Evolutionary conservation across 2,113 vertebrate genomes (phyloP), one percentile per base, ranked within the genome.

Genomic region (Psophia crepitans): DNA sequence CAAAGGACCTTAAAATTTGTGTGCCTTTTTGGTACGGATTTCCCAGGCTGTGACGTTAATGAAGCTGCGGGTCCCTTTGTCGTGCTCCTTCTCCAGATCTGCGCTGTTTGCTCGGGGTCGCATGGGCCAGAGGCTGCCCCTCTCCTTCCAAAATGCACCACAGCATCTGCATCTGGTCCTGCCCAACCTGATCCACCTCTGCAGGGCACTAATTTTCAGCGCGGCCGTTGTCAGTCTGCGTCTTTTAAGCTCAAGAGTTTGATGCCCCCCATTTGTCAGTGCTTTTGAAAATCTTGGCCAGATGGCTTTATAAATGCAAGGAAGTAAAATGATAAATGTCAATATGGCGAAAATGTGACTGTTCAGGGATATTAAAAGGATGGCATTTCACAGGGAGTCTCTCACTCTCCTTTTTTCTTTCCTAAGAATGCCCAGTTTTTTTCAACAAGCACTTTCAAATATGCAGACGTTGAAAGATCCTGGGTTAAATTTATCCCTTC

Each of bases 401-500:
- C 61, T 93, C 48, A 5, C 44, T 19, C 65, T 84, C 73, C 65
- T 90, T 87, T 91, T n/a, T 88, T 68, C 81, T 79, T 85, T 85
- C 48, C 78, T 73, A 75, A 93, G 79, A 84, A 65, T 87, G 81
- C 57, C 58, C 70, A 57, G 0, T 69, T 89, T 96, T 92, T 95
- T 73, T 65, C 84, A 89, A 44, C 54, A 95, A 70, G 61, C 41
- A 61, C 89, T 96, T 93, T 84, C 70, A 92, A 84, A 84, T 89
- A 89, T 54, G 41, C 73, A 89, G 88, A 78, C 63, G 22, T 70
- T 63, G 69, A 80, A 94, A 85, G 90, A 89, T 90, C 53, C 66
- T 70, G 66, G n/a, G 70, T 87, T 87, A 92, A 91, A 97, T 89
- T 82, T 84, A 93, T 95, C 93, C 86, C 39, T 92, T 89, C 86